Evolutionary conservation across 2,888 invertebrate genomes (phyloP), one percentile per base, ranked within the genome.

Genomic region (Linnaemya tessellans): DNA sequence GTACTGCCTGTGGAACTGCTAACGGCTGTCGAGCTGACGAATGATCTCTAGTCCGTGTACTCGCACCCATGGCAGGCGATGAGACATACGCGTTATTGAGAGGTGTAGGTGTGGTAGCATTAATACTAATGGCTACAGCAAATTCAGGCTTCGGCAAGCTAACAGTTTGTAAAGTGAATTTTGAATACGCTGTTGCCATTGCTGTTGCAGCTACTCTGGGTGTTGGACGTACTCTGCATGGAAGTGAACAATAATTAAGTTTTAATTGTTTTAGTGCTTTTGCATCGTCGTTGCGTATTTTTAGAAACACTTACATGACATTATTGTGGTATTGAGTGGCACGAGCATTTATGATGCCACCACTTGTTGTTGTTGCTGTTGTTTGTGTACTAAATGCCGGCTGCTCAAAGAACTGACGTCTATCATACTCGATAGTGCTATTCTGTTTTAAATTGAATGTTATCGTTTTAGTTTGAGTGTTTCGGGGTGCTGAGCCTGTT

Each of bases 101-200:
- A 46, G 90, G 90, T 54, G 90, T 89, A 9, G 91, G 90, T 70
- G 88, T 74, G 30, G 89, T 89, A n/a, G 90, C 89, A 9, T 87
- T 90, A 74, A 93, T 88, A 87, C 93, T 92, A 41, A 93, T 92
- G 86, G 93, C 91, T 54, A 94, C 93, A 22, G 95, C 94, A 89
- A 94, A 95, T 92, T 97, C 96, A 0, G 96, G 96, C 83, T 94
- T 93, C 0, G 97, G 97, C 87, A 97, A 93, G 89, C 96, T 96
- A 79, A 95, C 95, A 41, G 96, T 95, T 88, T 95, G 95, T 71
- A 95, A 90, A 4, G 95, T 95, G 87, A 94, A 95, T 91, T 95
- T 96, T 71, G 92, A 90, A 70, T 89, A 90, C 81, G 93, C 86
- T 56, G 62, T 80, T 60, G 84, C 80, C 71, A 73, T 77, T 67